These are phyloP conservation scores for Tauraco hartlaubi DNA, from an alignment of 2,797 vertebrate species.

Conservation along the genomic window DNA sequence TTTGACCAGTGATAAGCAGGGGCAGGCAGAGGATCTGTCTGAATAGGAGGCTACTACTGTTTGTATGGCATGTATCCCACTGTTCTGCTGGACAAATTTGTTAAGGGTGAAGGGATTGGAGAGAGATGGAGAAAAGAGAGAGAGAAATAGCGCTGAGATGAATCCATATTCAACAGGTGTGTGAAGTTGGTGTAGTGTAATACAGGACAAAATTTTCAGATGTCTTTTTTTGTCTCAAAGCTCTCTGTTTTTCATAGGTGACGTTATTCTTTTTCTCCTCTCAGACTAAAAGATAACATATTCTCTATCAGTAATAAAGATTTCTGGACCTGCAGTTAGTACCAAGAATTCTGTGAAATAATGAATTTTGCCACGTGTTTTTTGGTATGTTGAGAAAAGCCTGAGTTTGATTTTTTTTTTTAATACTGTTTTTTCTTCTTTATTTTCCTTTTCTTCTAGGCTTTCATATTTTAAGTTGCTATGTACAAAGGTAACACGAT, in stretches of 20 bases:
- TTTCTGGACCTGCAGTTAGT: neutral
- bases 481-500: neutral
- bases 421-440: neutral
- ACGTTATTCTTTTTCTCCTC: neutral
- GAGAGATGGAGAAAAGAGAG: neutral
- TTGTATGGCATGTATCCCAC: neutral
- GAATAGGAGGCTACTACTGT: neutral
- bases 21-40: neutral
- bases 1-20: neutral
- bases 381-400: neutral
- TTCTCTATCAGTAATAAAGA: neutral
- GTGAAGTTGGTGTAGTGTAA: neutral
- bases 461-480: neutral
- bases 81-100: neutral
- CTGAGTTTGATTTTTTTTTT: neutral
- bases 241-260: neutral
- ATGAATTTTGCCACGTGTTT: neutral
- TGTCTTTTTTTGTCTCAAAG: neutral
- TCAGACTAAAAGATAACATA: neutral
- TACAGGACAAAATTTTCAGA: neutral
- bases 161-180: neutral
- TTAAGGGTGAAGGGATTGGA: neutral
- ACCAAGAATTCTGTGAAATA: neutral
- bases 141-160: neutral
- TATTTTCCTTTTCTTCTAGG: neutral